Evolutionary conservation across 2,888 invertebrate genomes (phyloP).

Genomic region (Synanthedon tipuliformis): DNA sequence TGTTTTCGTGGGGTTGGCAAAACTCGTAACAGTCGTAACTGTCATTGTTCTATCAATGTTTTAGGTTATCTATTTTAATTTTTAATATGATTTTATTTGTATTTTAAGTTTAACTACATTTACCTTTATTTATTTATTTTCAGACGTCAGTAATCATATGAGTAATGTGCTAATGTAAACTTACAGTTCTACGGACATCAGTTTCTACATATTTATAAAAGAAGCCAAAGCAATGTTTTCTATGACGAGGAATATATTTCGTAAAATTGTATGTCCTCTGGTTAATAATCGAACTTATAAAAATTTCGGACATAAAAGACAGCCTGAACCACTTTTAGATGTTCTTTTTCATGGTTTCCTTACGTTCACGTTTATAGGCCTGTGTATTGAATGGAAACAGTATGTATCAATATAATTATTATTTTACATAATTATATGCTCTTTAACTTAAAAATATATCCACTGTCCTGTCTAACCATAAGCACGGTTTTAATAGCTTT

Average conservation of each 20-base stretch:
- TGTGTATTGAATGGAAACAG: constrained; percentile 47
- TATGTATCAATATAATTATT: constrained; percentile 13
- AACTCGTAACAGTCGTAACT: too few species aligned
- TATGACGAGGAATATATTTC: background rate
- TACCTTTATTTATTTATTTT: too few species aligned
- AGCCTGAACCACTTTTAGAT: constrained; percentile 37
- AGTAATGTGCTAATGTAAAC: too few species aligned
- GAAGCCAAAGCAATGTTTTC: background rate
- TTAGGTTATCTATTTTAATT: too few species aligned
- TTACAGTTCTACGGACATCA: too few species aligned
- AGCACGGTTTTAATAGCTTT: background rate
- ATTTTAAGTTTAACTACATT: too few species aligned
- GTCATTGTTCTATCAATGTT: too few species aligned
- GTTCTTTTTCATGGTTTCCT: constrained; percentile 54
- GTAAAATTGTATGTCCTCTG: background rate
- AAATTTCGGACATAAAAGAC: constrained; percentile 57
- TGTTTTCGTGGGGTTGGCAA: too few species aligned
- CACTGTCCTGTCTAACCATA: background rate
- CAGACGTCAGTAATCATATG: too few species aligned
- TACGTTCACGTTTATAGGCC: constrained; percentile 47
- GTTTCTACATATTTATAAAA: too few species aligned
- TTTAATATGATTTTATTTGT: too few species aligned
- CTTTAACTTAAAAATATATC: background rate
- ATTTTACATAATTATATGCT: background rate
- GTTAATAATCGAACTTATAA: constrained; percentile 29